Evolutionary conservation across 2,113 vertebrate genomes (phyloP), one percentile per base, ranked within the genome.

Genomic region (Abramis brama): DNA sequence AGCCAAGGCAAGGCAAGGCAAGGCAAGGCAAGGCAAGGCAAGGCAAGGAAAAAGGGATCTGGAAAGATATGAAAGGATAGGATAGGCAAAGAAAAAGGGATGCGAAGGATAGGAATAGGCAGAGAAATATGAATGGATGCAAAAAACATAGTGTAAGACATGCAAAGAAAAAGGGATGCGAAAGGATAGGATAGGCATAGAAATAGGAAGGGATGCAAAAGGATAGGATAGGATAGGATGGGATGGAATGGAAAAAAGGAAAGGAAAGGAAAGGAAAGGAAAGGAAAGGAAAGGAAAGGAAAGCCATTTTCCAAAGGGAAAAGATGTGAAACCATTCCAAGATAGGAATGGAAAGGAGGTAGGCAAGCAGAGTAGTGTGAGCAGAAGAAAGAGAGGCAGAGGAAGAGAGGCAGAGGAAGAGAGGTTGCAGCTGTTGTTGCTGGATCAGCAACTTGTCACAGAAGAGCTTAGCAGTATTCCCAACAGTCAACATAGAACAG

Each of bases 371-470:
- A 64, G 86, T n/a, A 52, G 39, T 68, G 25, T 52, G 71, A 71
- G 52, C 17, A 30, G 17, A 45, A 33, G 70, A 78, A 82, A 39
- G 36, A 39, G 73, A n/a, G 84, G 71, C 43, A 78, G 36, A 75
- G 70, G 39, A 52, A 70, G 52, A 39, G 60, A 15, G 59, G 62
- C 43, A 78, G 36, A 75, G 70, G 39, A 52, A 70, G 52, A 39
- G 60, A 15, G 59, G 62, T 62, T 76, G 71, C 23, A 64, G 60
- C 62, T 83, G 84, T 89, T 93, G 87, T 91, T 74, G 89, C 92
- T 92, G 81, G 88, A 89, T 94, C 93, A 94, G 94, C 93, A 92
- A 43, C 87, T 74, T 59, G 81, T 55, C 87, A 86, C 78, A 84
- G 83, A 88, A 83, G 85, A 90, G 91, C 91, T 89, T 84, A 86